These are phyloP conservation scores for Microtus pennsylvanicus DNA, from an alignment of 2,113 vertebrate species.

Conservation along the genomic window DNA sequence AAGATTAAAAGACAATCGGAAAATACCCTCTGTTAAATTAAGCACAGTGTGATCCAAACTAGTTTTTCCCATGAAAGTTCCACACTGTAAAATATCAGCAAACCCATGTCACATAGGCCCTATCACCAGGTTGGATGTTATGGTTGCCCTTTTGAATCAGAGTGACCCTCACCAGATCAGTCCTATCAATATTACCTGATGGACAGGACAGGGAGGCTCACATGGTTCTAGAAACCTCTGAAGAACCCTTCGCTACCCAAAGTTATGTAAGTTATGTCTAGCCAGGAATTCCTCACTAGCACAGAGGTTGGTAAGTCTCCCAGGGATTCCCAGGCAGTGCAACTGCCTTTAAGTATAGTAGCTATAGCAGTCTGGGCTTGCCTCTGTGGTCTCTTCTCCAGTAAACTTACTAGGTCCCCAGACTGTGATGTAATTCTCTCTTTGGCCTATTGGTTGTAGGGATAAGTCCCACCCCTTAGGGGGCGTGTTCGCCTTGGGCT, in stretches of 20 bases:
- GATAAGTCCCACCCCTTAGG: too few relatives aligned
- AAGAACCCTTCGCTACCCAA: not conserved
- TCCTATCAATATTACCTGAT: not conserved
- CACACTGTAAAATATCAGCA: not conserved
- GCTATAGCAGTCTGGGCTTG: too few relatives aligned
- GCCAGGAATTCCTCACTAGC: not conserved
- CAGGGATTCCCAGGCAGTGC: too few relatives aligned
- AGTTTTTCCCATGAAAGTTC: not conserved
- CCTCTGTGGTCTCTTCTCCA: too few relatives aligned
- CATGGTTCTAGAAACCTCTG: not conserved
- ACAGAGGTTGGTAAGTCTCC: too few relatives aligned
- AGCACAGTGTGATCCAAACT: not conserved
- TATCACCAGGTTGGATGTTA: too few relatives aligned
- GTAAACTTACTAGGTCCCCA: not conserved
- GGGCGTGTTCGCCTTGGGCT: too few relatives aligned
- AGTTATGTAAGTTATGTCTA: not conserved
- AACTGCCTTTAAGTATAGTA: too few relatives aligned
- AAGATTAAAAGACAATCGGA: conserved; percentile 13
- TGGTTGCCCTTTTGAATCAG: not conserved
- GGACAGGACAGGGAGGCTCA: not conserved
- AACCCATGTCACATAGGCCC: not conserved
- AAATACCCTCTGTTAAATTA: conserved; percentile 18
- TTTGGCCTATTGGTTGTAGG: not conserved
- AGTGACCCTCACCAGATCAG: not conserved
- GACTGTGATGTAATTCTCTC: not conserved